Evolutionary conservation across 2,113 vertebrate species (phyloP), one percentile per base, ranked within the genome.

Genomic region (Mixornis gularis): DNA sequence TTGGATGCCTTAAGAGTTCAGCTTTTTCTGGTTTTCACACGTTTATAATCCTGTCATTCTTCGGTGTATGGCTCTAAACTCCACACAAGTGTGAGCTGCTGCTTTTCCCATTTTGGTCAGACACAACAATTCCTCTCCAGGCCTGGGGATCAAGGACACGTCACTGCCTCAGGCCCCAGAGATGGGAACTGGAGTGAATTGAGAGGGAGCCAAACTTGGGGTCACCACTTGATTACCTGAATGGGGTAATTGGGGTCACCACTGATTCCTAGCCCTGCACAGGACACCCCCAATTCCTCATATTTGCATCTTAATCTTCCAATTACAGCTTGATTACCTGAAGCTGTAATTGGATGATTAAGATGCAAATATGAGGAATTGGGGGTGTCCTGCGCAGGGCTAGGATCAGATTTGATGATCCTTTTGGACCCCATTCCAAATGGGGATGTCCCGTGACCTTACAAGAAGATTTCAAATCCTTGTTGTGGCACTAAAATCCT

Each of bases 331-430:
- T 52, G 20, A 17, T 40, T 18, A 52, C 20, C 27, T 70, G 48
- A 10, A 69, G 34, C 14, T 51, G 48, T 5, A 17, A 70, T 7
- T 32, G 68, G 27, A 15, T 30, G 34, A 24, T 24, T 17, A 24
- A 16, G 10, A 20, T 62, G 6, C 5, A 55, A 18, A 16, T 4
- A 6, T 15, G 17, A 16, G 32, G 29, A 25, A 26, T 62, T 32
- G 25, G 34, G 27, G 10, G 3, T 49, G 21, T 16, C 1, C 6
- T 6, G 7, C 40, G 13, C 44, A 32, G 51, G 17, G 5, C 9
- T 5, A n/a, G 9, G 44, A 40, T 2, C 34, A 27, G 0, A 21
- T 26, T 0, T 32, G 34, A 48, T 49, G 6, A 38, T 24, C 14
- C 10, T 27, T 27, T 9, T 14, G 19, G 32, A 5, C 13, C 19